These are phyloP conservation scores for Holocentrus rufus DNA, from an alignment of 2,797 vertebrate species.

Conservation along the genomic window DNA sequence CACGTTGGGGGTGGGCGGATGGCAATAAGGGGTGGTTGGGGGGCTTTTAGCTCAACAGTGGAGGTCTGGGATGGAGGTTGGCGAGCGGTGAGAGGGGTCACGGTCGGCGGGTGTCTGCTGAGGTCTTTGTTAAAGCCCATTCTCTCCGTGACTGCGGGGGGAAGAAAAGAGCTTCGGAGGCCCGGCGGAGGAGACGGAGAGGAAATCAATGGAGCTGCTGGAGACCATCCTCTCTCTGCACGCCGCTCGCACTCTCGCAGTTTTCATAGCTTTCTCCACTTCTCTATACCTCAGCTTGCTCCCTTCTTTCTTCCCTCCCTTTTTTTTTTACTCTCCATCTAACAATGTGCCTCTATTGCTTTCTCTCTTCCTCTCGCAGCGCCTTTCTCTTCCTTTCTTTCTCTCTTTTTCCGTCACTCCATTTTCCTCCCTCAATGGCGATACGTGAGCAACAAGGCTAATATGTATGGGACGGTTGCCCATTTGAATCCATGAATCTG, in stretches of 20 bases:
- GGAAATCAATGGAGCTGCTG: conserved; percentile 79
- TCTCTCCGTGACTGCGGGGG: conserved; percentile 58
- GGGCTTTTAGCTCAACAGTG: conserved; percentile 64
- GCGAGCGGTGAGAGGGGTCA: conserved; percentile 61
- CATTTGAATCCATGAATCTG: conserved; percentile 41
- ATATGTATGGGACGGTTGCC: conserved; percentile 12
- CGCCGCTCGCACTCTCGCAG: conserved; percentile 56
- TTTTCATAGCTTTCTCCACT: conserved; percentile 55
- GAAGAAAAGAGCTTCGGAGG: conserved; percentile 45
- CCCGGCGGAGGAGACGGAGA: conserved; percentile 60
- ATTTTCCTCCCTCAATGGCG: background rate
- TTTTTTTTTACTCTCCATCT: conserved; percentile 23
- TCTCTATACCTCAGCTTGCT: conserved; percentile 72
- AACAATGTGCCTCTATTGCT: conserved; percentile 21
- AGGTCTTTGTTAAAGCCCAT: conserved; percentile 77
- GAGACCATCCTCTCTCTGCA: conserved; percentile 71
- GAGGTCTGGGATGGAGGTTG: conserved; percentile 60
- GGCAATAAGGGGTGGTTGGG: background rate
- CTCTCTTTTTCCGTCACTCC: background rate
- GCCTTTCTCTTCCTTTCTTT: background rate
- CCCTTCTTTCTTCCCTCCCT: conserved; percentile 59
- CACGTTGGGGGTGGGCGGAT: background rate
- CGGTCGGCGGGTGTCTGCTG: conserved; percentile 60
- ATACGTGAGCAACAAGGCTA: conserved; percentile 20
- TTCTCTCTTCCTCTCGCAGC: conserved; percentile 21